A percentile compares a stretch with the other conserved stretches of the same genome.
Conservation (phyloP, 37 sponge, comb jelly and placozoan genomes). For the Aplysina aerophoba region DNA sequence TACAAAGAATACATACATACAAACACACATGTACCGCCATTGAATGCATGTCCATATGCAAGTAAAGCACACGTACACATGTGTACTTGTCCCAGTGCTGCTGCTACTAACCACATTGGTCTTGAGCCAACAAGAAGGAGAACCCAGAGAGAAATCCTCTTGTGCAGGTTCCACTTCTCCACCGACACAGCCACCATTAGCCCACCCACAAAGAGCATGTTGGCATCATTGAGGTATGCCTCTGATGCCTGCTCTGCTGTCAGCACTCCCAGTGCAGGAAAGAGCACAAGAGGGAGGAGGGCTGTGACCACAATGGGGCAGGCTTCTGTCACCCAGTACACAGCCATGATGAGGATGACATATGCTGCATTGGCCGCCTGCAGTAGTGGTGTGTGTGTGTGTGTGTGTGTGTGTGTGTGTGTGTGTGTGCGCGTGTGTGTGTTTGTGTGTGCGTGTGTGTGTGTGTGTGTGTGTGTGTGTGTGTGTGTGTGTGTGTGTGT, state of each 20-base stretch:
- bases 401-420: background rate
- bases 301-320: conserved; percentile 85
- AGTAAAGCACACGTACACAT: too few relatives aligned
- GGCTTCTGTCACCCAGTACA: conserved; percentile 90
- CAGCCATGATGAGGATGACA: conserved; percentile 76
- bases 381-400: background rate
- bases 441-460: too few relatives aligned
- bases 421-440: background rate
- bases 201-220: conserved; percentile 87
- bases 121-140: conserved; percentile 77
- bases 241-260: conserved; percentile 52
- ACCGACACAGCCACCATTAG: conserved; percentile 90
- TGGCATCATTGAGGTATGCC: conserved; percentile 85
- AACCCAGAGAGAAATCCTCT: conserved; percentile 87
- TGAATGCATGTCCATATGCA: too few relatives aligned
- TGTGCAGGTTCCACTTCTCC: conserved; percentile 92
- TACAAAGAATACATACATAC: background rate
- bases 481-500: too few relatives aligned
- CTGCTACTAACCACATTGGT: conserved; percentile 44
- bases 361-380: conserved; percentile 78
- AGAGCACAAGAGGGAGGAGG: conserved; percentile 89
- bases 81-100: background rate
- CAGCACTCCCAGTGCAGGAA: conserved; percentile 85
- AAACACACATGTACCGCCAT: background rate
- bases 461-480: too few relatives aligned